Evolutionary conservation across 2,113 vertebrate species (phyloP), one percentile per base, ranked within the genome.

Genomic region (Corydoras sp.): DNA sequence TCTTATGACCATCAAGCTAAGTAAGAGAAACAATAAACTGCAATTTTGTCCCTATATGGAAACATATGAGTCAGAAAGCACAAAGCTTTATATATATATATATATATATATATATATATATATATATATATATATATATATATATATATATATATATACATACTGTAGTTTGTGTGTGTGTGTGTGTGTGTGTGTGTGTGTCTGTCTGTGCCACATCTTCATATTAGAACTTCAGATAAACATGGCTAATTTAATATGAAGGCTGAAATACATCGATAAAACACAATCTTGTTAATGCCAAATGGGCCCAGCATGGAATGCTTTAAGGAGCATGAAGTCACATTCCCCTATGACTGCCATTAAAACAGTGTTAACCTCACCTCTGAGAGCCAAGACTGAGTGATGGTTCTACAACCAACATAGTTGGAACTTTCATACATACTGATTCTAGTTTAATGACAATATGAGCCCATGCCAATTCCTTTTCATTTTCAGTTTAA

Each of bases 351-450:
- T 68, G 74, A 72, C 2, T 56, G 70, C 74, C 72, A 81, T 80
- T 85, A 79, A 85, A 85, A 82, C 83, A 86, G 77, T 77, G 73
- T 82, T 79, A 83, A 72, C 31, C 68, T 83, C 79, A 80, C 77
- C 77, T 84, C 74, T 81, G 77, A 76, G 76, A 72, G 2, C 43
- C 72, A 43, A 64, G 65, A 55, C 75, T 53, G 49, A 58, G 51
- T 14, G 55, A n/a, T 50, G 15, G 15, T 3, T 49, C 35, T 48
- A 48, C 48, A 53, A 66, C 58, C 55, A 29, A 66, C 15, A 64
- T 10, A 10, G 35, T 49, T 65, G 51, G 12, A 5, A 15, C 1
- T 61, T 65, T 62, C 12, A 61, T 24, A 30, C 58, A 35, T 61
- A 15, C 12, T 8, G 4, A 14, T 10, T 11, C 12, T 43, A 11